phyloP scores from a whole-genome alignment of 2,113 vertebrate genomes.

The Aspiorhynchus laticeps region DNA sequence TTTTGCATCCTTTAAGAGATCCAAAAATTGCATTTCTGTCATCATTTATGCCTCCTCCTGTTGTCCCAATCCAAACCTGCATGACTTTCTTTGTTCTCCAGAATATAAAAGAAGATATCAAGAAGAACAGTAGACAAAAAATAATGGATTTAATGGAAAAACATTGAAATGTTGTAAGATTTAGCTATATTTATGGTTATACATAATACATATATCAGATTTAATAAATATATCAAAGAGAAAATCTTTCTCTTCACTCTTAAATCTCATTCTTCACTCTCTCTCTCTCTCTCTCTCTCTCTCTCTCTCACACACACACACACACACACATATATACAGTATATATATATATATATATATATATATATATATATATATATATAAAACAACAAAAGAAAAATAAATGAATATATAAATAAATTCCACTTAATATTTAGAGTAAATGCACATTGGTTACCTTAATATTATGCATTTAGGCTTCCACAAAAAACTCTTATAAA shows the following conservation, averaged over 20 bases:
- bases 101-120: not conserved
- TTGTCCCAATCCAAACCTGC: not conserved
- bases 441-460: too few relatives aligned
- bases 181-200: not conserved
- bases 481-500: not conserved
- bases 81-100: not conserved
- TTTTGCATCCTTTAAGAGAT: not conserved
- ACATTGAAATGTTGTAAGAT: too few relatives aligned
- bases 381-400: too few relatives aligned
- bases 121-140: not conserved
- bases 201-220: not conserved
- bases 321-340: not conserved
- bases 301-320: too few relatives aligned
- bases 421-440: too few relatives aligned
- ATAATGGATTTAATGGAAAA: too few relatives aligned
- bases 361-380: too few relatives aligned
- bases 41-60: not conserved
- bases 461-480: not conserved
- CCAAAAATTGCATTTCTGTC: not conserved
- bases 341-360: not conserved
- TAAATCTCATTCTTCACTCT: not conserved
- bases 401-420: too few relatives aligned
- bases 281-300: too few relatives aligned
- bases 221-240: not conserved
- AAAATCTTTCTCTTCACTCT: not conserved